A percentile compares a stretch with the other conserved stretches of the same genome.
Conservation (phyloP, 2,797 vertebrate species). For the Perodicticus potto region DNA sequence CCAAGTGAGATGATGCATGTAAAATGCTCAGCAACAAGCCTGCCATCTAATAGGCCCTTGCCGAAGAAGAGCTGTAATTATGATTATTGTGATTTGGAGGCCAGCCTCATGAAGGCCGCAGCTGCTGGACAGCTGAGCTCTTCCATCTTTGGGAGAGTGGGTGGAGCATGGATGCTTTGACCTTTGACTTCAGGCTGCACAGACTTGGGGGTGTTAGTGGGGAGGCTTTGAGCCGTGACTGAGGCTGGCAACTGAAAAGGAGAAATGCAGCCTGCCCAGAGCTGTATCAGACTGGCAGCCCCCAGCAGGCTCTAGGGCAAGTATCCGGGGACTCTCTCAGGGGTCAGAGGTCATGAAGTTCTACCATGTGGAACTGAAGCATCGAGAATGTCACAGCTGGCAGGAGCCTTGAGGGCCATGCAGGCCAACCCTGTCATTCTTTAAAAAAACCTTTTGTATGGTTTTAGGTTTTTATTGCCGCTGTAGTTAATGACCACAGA, state of each 20-base stretch:
- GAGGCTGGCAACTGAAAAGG: background rate
- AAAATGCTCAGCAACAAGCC: background rate
- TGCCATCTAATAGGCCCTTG: background rate
- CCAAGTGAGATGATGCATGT: background rate
- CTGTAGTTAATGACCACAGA: no score
- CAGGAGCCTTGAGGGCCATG: background rate
- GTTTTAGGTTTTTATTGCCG: background rate
- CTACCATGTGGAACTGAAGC: background rate
- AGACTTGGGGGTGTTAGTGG: background rate
- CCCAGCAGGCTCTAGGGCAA: background rate
- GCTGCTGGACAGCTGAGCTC: slow-evolving; percentile 24
- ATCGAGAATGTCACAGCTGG: background rate
- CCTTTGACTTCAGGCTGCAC: slow-evolving; percentile 25
- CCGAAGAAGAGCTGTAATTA: background rate
- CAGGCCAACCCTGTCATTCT: background rate
- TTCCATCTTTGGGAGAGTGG: slow-evolving; percentile 6
- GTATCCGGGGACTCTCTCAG: background rate
- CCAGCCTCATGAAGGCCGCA: background rate
- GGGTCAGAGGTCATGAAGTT: background rate
- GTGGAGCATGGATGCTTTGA: background rate
- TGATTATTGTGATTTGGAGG: slow-evolving; percentile 14
- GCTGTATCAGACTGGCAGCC: accelerated
- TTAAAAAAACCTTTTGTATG: background rate
- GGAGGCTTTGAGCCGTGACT: background rate
- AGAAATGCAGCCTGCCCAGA: background rate